phyloP scores from a whole-genome alignment of 1,140 invertebrate genomes.

The Drosophila tropicalis region DNA sequence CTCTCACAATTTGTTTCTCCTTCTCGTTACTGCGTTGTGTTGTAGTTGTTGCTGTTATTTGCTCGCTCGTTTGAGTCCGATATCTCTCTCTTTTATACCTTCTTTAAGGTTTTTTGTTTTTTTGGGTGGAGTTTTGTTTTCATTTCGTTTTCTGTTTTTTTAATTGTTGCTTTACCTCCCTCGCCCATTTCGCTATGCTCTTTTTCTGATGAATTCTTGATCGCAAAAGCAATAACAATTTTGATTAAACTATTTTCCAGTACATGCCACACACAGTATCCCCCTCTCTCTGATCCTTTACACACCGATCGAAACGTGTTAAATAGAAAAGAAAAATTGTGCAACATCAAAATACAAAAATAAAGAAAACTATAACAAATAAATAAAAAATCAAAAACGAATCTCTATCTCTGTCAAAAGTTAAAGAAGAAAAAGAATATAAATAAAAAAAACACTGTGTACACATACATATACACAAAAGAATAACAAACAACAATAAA shows the following conservation, averaged over 20 bases:
- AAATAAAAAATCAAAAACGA: conserved; percentile 28
- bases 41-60: conserved; percentile 47
- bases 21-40: conserved; percentile 29
- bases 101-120: conserved; percentile 17
- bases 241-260: conserved; percentile 42
- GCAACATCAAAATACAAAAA: conserved; percentile 29
- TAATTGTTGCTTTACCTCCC: conserved; percentile 18
- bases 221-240: conserved; percentile 33
- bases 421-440: background rate
- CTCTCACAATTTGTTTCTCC: conserved; percentile 27
- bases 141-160: conserved; percentile 65
- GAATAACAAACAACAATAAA: conserved; percentile 62
- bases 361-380: conserved; percentile 52
- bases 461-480: conserved; percentile 32
- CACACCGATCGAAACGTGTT: conserved; percentile 49
- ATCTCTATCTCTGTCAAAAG: conserved; percentile 37
- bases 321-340: conserved; percentile 54
- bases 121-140: conserved; percentile 79
- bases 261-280: conserved; percentile 16
- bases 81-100: conserved; percentile 17
- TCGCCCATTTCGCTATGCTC: background rate
- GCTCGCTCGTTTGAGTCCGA: conserved; percentile 25
- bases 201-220: conserved; percentile 6
- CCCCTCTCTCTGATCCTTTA: conserved; percentile 9
- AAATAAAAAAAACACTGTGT: conserved; percentile 38